A percentile compares a stretch with the other conserved stretches of the same genome.
Evolutionary conservation across 2,888 invertebrate species (phyloP).

Genomic region (Brachyptera risi): DNA sequence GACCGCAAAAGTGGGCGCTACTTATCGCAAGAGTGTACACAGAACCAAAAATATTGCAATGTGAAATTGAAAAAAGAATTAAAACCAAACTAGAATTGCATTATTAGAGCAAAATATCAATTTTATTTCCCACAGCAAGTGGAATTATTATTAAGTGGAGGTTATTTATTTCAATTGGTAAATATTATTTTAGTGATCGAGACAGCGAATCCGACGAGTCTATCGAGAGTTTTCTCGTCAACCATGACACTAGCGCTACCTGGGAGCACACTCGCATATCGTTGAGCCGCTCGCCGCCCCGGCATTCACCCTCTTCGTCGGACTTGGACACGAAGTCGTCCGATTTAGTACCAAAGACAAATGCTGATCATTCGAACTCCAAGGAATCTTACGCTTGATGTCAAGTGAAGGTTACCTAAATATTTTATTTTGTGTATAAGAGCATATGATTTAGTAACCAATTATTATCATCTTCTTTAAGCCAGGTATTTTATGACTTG

Average conservation of each 20-base stretch:
- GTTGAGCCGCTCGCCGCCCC: not conserved
- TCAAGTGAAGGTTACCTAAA: too few relatives aligned
- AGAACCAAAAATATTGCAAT: too few relatives aligned
- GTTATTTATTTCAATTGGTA: not conserved
- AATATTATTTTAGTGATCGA: conserved; percentile 50
- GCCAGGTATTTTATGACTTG: too few relatives aligned
- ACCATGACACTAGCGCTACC: conserved; percentile 47
- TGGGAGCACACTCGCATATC: not conserved
- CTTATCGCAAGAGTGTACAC: too few relatives aligned
- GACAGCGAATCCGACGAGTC: conserved; percentile 65
- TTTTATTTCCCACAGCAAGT: not conserved
- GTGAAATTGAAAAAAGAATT: too few relatives aligned
- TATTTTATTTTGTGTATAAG: too few relatives aligned
- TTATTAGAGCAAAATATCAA: too few relatives aligned
- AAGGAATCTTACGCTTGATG: not conserved
- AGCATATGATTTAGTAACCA: too few relatives aligned
- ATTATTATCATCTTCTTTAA: too few relatives aligned
- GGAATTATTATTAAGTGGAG: not conserved
- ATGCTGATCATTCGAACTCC: not conserved
- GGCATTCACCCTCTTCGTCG: not conserved
- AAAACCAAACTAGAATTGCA: too few relatives aligned
- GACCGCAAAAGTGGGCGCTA: too few relatives aligned
- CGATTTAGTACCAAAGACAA: not conserved
- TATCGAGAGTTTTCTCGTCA: conserved; percentile 59
- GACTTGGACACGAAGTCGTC: not conserved